Base-by-base conservation (phyloP, 1,140 invertebrate genomes). In the Diorhabda elongata region DNA sequence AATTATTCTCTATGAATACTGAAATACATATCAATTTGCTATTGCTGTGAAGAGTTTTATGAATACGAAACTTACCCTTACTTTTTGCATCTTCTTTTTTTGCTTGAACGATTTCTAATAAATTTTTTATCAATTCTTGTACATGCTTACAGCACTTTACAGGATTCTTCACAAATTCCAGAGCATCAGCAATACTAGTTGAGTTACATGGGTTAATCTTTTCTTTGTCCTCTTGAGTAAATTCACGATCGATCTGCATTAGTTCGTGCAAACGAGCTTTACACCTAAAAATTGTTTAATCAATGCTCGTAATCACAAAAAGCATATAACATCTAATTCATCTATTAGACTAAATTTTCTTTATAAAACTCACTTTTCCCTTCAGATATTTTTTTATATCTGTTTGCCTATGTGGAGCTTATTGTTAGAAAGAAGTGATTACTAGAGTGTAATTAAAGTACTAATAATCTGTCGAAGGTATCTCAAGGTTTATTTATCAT, bases 91-190 rank as follows among this genome's bases (percentile, higher is more conserved):
- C 93, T 69, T 95, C 93, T 78, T 91, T 90, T 80, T 95, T 94
- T 70, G 91, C 82, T 79, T 90, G 88, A 9, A 98, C 94, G 66
- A 96, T 90, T 72, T 89, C 88, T 82, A 97, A 90, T 8, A 98
- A 84, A 66, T 92, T 90, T 71, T 93, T 89, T 68, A 98, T 96
- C 56, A 98, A 85, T 62, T 87, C 82, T 76, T 97, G 90, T 44
- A 98, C 92, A 77, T 93, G 89, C 73, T 93, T 89, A 82, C 98
- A 99, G 83, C 96, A 96, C 78, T 90, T 89, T 11, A 93, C 92
- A 0, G 98, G 98, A 86, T 99, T 98, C 82, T 96, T 95, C 0
- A 99, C 96, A 83, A 97, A 97, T 76, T 96, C 90, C 81, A 98
- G 84, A 0, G 97, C 97, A 76, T 92, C 90, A 63, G 87, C 86